Base-by-base conservation (phyloP, 2,797 vertebrate genomes). In the Peromyscus eremicus region DNA sequence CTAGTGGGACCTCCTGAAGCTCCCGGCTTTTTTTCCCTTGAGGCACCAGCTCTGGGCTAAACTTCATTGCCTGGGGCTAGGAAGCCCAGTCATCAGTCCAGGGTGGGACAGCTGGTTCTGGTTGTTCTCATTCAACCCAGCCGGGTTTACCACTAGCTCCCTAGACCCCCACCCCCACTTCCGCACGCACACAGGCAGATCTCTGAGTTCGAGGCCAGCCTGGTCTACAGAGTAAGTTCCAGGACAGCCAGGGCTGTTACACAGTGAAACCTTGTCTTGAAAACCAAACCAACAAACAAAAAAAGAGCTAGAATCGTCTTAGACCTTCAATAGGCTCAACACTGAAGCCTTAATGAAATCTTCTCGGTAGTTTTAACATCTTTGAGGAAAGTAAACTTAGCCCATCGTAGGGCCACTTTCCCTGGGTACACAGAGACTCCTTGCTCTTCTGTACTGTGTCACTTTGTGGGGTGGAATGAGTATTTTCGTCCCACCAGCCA, bases 101-200 rank as follows among this genome's bases (percentile, higher is more conserved):
- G 21, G 37, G 57, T 62, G 60, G 34, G 89, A 92, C 13, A 14
- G 81, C 94, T 90, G 79, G 68, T 76, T 94, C 68, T 55, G 32
- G 60, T 89, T 79, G 91, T 66, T 96, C 62, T 57, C 40, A 70
- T 80, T 91, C 76, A 75, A 43, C 66, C 75, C 60, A 23, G 79
- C 76, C 34, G 13, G 52, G 66, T 37, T 87, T 55, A 92, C 79
- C 77, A 52, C 32, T 23, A 25, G 73, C 32, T 64, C 40, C 32
- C 55, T 34, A 37, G 49, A 7, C 55, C 32, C 32, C 10, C 43
- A 34, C 43, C 19, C n/a, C 19, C 19, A 13, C 52, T 34, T 17
- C 13, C 23, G 23, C 7, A 23, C 9, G 40, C 46, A 17, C 77
- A 11, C 49, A 70, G 27, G 60, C 66, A 12, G 55, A 55, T 55